Percentiles rank a stretch among this genome's conserved stretches.
Evolutionary conservation across 2,797 vertebrate species (phyloP).

Genomic region (Epinephelus malabaricus): DNA sequence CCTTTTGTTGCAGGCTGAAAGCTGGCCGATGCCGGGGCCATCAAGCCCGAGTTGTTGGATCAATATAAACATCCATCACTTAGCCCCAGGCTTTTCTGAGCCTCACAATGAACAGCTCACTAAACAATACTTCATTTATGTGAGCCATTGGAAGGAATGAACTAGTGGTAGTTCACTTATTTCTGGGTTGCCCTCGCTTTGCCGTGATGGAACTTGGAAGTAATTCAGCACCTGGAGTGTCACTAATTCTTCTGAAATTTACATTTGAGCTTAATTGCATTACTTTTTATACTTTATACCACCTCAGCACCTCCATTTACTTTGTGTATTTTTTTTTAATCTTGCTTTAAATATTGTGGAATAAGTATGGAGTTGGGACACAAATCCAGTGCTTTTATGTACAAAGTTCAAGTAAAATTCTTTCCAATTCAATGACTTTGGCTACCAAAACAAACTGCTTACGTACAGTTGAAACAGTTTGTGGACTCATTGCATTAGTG

Average conservation of each 20-base stretch:
- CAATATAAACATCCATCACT: slow-evolving; percentile 88
- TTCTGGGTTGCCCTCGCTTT: slow-evolving; percentile 58
- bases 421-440: background rate
- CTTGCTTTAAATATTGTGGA: too few species aligned
- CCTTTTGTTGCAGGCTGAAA: slow-evolving; percentile 85
- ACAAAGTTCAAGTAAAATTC: background rate
- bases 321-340: background rate
- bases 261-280: background rate
- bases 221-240: slow-evolving; percentile 14
- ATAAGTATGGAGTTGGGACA: background rate
- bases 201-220: slow-evolving; percentile 36
- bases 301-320: background rate
- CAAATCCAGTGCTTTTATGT: background rate
- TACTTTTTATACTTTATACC: background rate
- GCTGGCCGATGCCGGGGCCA: slow-evolving; percentile 81
- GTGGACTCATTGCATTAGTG: background rate
- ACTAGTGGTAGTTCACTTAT: slow-evolving; percentile 78
- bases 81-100: slow-evolving; percentile 76
- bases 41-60: slow-evolving; percentile 85
- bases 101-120: slow-evolving; percentile 83
- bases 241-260: background rate
- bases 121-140: slow-evolving; percentile 86
- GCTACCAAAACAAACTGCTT: background rate
- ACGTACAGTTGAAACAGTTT: slow-evolving; percentile 3
- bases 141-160: slow-evolving; percentile 82